Evolutionary conservation across 2,888 invertebrate species (phyloP), one percentile per base, ranked within the genome.

Genomic region (Aplocera efformata): DNA sequence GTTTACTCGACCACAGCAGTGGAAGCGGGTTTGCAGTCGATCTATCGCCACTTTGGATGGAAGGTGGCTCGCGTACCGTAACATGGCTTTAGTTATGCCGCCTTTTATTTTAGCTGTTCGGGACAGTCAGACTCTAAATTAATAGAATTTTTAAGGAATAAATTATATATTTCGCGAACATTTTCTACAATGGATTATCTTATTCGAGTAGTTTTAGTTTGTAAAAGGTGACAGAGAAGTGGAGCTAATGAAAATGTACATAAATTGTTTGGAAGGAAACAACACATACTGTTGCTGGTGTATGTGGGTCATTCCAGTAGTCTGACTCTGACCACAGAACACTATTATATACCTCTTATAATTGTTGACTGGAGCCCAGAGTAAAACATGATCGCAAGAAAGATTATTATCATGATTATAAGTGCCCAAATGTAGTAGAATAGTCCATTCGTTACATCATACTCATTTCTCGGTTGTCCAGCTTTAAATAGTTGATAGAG

Each of bases 1-100:
- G 50, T 78, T 83, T 30, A 88, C 89, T 32, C 90, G 84, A 0
- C 92, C 92, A 60, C 92, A 92, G 64, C 92, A 92, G 42, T 90
- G 90, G 55, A 92, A 90, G 48, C 90, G 84, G 1, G 91, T 90
- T 70, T 92, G 92, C 50, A 92, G 60, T 17, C 83, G 72, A 59
- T 92, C 92, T 36, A 92, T 81, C 6, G 89, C 85, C 6, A 81
- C 79, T 64, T 91, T 92, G 1, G 85, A 84, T 0, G 81, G 70
- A 1, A 90, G 72, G 56, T 91, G 90, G 28, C 66, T 83, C 0
- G 88, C 77, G 48, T 92, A 92, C 32, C 89, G 83, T 8, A 82
- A 70, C 89, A 92, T 91, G 0, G 91, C 90, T 50, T 88, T 88
- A 0, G 82, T 80, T 38, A 92, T 89, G 0, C 90, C 91, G 24